phyloP scores from a whole-genome alignment of 2,888 invertebrate species.

The Temnothorax ravouxi region DNA sequence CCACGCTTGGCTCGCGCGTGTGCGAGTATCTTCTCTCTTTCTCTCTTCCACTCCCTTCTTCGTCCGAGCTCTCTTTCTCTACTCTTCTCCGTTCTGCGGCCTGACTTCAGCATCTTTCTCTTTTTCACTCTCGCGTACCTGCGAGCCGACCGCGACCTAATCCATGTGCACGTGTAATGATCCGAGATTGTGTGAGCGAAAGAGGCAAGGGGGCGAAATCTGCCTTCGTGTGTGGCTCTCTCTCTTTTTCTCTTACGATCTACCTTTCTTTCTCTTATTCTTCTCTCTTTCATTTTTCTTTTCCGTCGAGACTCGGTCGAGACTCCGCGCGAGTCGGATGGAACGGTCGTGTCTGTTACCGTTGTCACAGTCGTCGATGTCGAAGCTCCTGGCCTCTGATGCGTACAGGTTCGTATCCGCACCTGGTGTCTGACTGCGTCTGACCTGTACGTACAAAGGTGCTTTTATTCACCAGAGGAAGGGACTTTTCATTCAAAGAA shows the following conservation, averaged over 20 bases:
- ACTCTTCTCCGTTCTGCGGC: constrained; percentile 45
- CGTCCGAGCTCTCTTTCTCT: constrained; percentile 43
- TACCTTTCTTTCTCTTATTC: constrained; percentile 39
- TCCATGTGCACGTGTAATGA: constrained; percentile 61
- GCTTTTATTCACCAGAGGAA: constrained; percentile 33
- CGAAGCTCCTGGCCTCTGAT: constrained; percentile 49
- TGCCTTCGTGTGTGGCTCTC: constrained; percentile 55
- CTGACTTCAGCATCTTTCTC: constrained; percentile 67
- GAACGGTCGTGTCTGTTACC: constrained; percentile 53
- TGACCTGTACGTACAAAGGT: constrained; percentile 41
- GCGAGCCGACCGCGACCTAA: constrained; percentile 69
- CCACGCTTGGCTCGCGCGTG: constrained; percentile 76
- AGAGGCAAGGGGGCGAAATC: constrained; percentile 37
- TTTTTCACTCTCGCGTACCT: constrained; percentile 70
- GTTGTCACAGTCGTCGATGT: constrained; percentile 47
- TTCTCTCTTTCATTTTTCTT: constrained; percentile 3
- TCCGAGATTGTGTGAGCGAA: constrained; percentile 49
- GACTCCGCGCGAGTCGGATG: constrained; percentile 40
- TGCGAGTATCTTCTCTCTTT: constrained; percentile 55
- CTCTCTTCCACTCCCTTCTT: constrained; percentile 41
- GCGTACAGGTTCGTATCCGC: constrained; percentile 58
- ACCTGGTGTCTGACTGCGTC: constrained; percentile 31
- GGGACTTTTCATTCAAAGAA: constrained; percentile 19
- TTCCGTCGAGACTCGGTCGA: constrained; percentile 3
- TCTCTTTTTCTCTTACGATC: constrained; percentile 21